These are phyloP conservation scores for Mythimna vitellina DNA, from an alignment of 2,888 invertebrate species.

Conservation along the genomic window DNA sequence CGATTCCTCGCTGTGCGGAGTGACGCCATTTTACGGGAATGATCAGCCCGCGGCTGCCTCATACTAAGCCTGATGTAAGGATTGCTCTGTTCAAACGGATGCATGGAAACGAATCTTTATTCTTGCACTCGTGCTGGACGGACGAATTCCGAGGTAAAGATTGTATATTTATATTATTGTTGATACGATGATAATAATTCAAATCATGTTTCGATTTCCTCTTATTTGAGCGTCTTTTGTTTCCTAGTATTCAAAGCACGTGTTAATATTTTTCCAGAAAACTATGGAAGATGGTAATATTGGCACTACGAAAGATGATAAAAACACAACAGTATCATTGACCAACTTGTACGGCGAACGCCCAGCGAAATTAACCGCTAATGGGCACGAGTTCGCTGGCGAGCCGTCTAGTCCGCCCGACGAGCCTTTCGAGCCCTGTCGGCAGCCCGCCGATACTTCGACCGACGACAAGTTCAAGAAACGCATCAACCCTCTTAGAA, in stretches of 20 bases:
- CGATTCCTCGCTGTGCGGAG: constrained; percentile 88
- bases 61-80: constrained; percentile 89
- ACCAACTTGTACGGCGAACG: constrained; percentile 82
- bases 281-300: constrained; percentile 91
- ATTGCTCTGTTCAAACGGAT: constrained; percentile 86
- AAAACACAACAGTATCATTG: constrained; percentile 79
- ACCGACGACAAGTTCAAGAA: constrained; percentile 82
- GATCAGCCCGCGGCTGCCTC: constrained; percentile 90
- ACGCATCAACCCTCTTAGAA: constrained; percentile 86
- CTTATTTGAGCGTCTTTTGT: constrained; percentile 88
- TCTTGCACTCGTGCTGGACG: constrained; percentile 89
- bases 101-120: constrained; percentile 88
- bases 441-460: constrained; percentile 72
- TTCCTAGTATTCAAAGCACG: constrained; percentile 85
- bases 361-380: constrained; percentile 81
- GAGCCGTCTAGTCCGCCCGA: constrained; percentile 74
- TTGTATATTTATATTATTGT: constrained; percentile 73
- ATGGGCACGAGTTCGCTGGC: constrained; percentile 83
- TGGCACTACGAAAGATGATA: constrained; percentile 85
- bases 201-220: constrained; percentile 85
- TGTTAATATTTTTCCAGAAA: constrained; percentile 87
- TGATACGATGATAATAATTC: constrained; percentile 81
- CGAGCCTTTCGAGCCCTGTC: constrained; percentile 72
- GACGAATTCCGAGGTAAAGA: constrained; percentile 88
- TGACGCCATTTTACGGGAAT: constrained; percentile 91